Evolutionary conservation across 2,888 invertebrate species (phyloP), one percentile per base, ranked within the genome.

Genomic region (Dromius quadrimaculatus): DNA sequence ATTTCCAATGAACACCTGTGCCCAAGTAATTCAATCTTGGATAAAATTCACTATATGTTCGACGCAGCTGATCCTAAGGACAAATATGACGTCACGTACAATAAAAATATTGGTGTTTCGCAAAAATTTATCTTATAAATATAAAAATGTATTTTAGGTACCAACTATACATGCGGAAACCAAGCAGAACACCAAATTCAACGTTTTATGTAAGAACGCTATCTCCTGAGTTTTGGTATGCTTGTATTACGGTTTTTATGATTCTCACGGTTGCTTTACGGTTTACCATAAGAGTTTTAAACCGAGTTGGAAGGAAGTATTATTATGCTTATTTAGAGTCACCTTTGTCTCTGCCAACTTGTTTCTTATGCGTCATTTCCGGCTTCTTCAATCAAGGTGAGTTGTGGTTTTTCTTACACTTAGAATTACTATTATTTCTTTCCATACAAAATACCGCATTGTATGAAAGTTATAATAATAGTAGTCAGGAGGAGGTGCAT

Each of bases 321-420:
- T 69, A 71, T 20, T 63, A 47, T 61, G 65, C 72, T 22, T 66
- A 73, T 61, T 63, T 73, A 19, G 76, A 78, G 65, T 74, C 72
- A 2, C 63, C 50, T 19, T 43, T 78, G 34, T 81, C 81, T 6
- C 59, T 80, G 13, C 76, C 78, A 0, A 77, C 77, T 2, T 81
- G 80, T 72, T 76, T 79, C 61, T 71, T 81, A 41, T 77, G 77
- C 36, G 75, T 79, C 17, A 74, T 76, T 22, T 76, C 79, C 1
- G 80, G 81, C 65, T 78, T 81, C 54, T 73, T 80, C 57, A 81
- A 81, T 75, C 81, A 82, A 79, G 80, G 82, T 81, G 74, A 72
- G n/a, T n/a, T n/a, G n/a, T n/a, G n/a, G n/a, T n/a, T n/a, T n/a
- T n/a, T n/a, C n/a, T n/a, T n/a, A n/a, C n/a, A n/a, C n/a, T n/a